Conservation (phyloP, 1,140 invertebrate genomes). For the Anoplophora glabripennis region DNA sequence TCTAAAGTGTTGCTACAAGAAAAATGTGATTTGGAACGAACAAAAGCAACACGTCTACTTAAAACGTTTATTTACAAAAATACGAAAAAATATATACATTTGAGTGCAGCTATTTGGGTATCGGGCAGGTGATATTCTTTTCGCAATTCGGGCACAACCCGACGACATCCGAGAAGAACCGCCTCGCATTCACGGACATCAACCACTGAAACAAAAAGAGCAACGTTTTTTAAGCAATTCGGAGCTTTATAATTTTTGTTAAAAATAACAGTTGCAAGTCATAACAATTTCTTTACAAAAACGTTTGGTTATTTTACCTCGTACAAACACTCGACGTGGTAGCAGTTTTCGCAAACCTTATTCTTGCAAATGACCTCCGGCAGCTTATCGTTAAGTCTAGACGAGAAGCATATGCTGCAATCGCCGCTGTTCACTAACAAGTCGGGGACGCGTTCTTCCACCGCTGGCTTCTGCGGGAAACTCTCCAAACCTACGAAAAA, state of each 20-base stretch:
- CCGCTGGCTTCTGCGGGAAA: conserved; percentile 30
- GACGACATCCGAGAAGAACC: conserved; percentile 35
- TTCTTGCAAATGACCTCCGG: conserved; percentile 42
- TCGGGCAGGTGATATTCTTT: conserved; percentile 34
- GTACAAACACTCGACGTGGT: conserved; percentile 42
- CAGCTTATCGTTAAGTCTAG: conserved; percentile 31
- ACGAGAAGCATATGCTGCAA: conserved; percentile 44
- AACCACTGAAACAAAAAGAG: conserved; percentile 36
- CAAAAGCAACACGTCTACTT: no score
- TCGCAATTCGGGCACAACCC: conserved; percentile 43
- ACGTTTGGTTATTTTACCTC: conserved; percentile 37
- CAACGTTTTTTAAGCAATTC: neutral
- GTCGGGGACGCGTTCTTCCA: conserved; percentile 4
- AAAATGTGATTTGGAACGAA: no score
- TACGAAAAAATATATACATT: no score
- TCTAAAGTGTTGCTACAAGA: no score
- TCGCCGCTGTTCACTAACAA: conserved; percentile 31
- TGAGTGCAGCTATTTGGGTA: neutral
- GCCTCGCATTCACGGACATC: conserved; percentile 30
- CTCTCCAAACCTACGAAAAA: conserved; percentile 34
- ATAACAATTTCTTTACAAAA: no score
- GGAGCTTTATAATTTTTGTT: neutral
- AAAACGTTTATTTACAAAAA: no score
- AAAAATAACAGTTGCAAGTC: no score
- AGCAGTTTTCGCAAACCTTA: conserved; percentile 35